phyloP scores from a whole-genome alignment of 2,888 invertebrate species.

The Steinernema hermaphroditum region DNA sequence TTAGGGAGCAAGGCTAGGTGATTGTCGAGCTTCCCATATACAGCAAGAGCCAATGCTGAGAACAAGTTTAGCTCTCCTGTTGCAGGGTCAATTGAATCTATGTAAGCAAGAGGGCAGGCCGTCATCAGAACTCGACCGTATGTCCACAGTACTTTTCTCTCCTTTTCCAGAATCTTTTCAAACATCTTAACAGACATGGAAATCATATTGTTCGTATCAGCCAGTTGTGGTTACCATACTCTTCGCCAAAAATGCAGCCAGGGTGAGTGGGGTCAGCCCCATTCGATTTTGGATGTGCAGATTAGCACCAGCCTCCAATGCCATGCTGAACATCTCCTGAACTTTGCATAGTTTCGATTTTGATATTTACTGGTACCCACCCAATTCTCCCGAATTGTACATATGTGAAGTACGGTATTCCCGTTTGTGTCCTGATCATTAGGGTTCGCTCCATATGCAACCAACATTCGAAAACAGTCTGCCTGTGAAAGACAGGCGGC shows the following conservation, averaged over 20 bases:
- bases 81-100: conserved; percentile 89
- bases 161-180: conserved; percentile 92
- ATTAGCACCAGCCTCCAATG: conserved; percentile 86
- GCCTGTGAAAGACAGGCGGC: conserved; percentile 94
- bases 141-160: conserved; percentile 95
- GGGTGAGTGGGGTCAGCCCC: conserved; percentile 85
- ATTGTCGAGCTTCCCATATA: conserved; percentile 70
- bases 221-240: conserved; percentile 46
- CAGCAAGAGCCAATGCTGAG: conserved; percentile 90
- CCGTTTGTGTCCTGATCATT: conserved; percentile 94
- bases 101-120: conserved; percentile 83
- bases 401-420: conserved; percentile 91
- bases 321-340: conserved; percentile 83
- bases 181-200: conserved; percentile 78
- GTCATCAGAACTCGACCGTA: conserved; percentile 90
- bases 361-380: conserved; percentile 36
- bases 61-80: conserved; percentile 89
- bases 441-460: conserved; percentile 90
- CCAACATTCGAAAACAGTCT: conserved; percentile 89
- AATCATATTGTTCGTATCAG: background rate
- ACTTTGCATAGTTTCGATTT: background rate
- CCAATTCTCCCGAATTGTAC: conserved; percentile 87
- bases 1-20: conserved; percentile 55
- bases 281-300: conserved; percentile 81
- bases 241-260: conserved; percentile 70